Conservation (phyloP, 2,888 invertebrate genomes). For the Cartodere bifasciata region DNA sequence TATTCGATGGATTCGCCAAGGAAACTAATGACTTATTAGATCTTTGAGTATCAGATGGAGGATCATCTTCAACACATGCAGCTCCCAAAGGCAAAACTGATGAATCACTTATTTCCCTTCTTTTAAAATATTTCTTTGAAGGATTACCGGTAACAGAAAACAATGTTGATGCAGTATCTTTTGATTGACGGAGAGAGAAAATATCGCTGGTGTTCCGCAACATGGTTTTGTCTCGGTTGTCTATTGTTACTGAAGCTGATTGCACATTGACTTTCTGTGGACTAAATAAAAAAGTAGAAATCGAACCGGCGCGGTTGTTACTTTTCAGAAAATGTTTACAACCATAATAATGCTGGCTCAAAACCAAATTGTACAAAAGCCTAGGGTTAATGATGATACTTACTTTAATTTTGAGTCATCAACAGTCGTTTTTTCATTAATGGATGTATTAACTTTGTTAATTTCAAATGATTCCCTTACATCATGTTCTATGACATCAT, state of each 20-base stretch:
- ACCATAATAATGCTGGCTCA: too few relatives aligned
- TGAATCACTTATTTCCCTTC: conserved; percentile 6
- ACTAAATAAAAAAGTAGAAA: background rate
- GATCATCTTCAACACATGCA: too few relatives aligned
- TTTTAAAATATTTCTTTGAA: conserved; percentile 10
- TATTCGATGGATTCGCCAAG: conserved; percentile 5
- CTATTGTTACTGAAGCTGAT: background rate
- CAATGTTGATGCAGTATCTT: conserved; percentile 11
- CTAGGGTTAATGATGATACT: too few relatives aligned
- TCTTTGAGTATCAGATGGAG: too few relatives aligned
- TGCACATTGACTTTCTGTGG: background rate
- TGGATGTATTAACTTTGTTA: too few relatives aligned
- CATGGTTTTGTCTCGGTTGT: conserved; percentile 6
- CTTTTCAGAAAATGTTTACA: background rate
- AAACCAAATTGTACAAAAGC: too few relatives aligned
- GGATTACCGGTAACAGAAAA: conserved; percentile 14
- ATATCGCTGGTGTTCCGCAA: conserved; percentile 22
- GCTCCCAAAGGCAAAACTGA: too few relatives aligned
- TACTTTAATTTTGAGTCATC: too few relatives aligned
- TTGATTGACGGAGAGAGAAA: conserved; percentile 14
- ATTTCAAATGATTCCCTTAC: too few relatives aligned
- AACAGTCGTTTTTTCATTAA: too few relatives aligned
- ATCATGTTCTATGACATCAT: too few relatives aligned
- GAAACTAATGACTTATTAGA: too few relatives aligned
- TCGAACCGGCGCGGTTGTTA: background rate